phyloP scores from a whole-genome alignment of 2,797 vertebrate genomes.

The Acrossocheilus wenchowensis region DNA sequence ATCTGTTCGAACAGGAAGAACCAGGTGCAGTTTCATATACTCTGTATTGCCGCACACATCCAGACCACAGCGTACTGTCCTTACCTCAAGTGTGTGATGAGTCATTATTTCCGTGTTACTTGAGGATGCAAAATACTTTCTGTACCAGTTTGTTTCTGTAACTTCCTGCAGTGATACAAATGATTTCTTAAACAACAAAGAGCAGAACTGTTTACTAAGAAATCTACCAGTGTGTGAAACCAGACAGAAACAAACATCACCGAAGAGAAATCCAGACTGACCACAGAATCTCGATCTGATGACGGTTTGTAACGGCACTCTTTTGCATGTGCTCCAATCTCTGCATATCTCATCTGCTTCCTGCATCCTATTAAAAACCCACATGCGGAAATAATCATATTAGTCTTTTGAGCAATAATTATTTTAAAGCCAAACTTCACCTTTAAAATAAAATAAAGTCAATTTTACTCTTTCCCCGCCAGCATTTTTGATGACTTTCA shows the following conservation, averaged over 20 bases:
- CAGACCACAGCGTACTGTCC: neutral
- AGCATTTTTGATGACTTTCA: no score
- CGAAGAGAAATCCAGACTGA: constrained; percentile 55
- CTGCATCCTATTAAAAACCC: constrained; percentile 67
- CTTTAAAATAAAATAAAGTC: neutral
- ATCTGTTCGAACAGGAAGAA: constrained; percentile 58
- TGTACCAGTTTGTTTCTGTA: constrained; percentile 75
- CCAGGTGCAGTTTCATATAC: neutral
- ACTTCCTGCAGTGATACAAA: neutral
- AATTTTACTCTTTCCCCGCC: neutral
- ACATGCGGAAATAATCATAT: neutral
- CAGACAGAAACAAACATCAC: neutral
- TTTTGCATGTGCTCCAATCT: constrained; percentile 70
- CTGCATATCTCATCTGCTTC: constrained; percentile 66
- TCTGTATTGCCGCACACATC: neutral
- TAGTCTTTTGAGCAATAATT: neutral
- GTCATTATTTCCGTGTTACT: constrained; percentile 65
- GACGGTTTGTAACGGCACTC: constrained; percentile 71
- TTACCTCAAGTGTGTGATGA: constrained; percentile 72
- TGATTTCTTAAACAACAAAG: neutral
- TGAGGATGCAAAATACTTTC: constrained; percentile 67
- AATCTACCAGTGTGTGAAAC: neutral
- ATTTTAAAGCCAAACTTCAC: neutral
- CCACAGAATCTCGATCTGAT: constrained; percentile 73
- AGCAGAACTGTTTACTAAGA: neutral